Evolutionary conservation across 2,113 vertebrate genomes (phyloP), one percentile per base, ranked within the genome.

Genomic region (Apus apus): DNA sequence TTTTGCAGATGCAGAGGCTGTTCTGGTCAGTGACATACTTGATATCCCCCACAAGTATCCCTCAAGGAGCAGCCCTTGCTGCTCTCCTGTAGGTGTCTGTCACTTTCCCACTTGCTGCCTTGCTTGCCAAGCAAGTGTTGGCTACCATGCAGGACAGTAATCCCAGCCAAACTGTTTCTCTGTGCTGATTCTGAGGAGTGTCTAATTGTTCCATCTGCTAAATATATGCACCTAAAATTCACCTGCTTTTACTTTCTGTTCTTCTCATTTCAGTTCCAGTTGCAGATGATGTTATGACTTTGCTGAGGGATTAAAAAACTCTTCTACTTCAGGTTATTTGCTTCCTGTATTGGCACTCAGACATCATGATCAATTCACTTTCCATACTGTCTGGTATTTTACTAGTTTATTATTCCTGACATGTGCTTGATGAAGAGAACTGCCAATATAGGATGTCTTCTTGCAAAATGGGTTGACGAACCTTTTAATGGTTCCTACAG

Each of bases 331-430:
- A 75, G 19, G 64, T 75, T 89, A 89, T 76, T 79, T 87, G 13
- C 73, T 95, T 87, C 58, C 30, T 96, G 1, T 62, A 72, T 76
- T 73, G 82, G 64, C 78, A 84, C 22, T 88, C 36, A 9, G 75
- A 23, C 65, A 71, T 80, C 78, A 71, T 62, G 34, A 90, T 93
- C 87, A 67, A 93, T 91, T 93, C 61, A 56, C 79, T 96, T 91
- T 80, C 80, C 85, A 67, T 93, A 64, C 45, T 88, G 11, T 23
- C 58, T 80, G 38, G 20, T 88, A 85, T 95, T 96, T 85, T 80
- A 71, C 54, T 16, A n/a, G 56, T 86, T 91, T 92, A 53, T 95
- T 94, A 84, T 94, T 95, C 92, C 75, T 57, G 72, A 83, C 88
- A 88, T 71, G 82, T 86, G 8, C 85, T 86, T 83, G 64, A 90